phyloP scores from a whole-genome alignment of 2,797 vertebrate genomes.

The Neostethus bicornis region DNA sequence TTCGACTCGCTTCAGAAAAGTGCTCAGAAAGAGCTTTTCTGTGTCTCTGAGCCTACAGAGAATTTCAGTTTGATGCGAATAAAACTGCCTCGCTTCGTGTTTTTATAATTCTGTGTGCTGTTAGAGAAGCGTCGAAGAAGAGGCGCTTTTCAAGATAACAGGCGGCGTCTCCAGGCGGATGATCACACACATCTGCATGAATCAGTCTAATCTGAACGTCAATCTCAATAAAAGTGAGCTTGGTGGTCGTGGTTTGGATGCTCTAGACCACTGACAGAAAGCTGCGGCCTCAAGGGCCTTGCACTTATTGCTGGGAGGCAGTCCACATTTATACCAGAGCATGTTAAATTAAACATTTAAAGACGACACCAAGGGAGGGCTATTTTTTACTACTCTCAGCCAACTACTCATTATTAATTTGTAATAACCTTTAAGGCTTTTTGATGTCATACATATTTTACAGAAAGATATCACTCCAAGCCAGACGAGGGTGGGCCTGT shows the following conservation, averaged over 20 bases:
- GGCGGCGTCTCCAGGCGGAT: constrained; percentile 39
- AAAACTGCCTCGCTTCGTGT: constrained; percentile 67
- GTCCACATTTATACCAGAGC: constrained; percentile 71
- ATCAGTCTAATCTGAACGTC: constrained; percentile 61
- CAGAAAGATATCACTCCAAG: constrained; percentile 80
- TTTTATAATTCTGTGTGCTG: constrained; percentile 57
- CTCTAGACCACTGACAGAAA: constrained; percentile 30
- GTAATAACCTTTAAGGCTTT: constrained; percentile 88
- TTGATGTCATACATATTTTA: constrained; percentile 88
- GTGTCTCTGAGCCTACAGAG: constrained; percentile 69
- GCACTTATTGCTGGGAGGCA: constrained; percentile 56
- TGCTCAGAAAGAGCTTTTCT: constrained; percentile 67
- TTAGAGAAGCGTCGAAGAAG: constrained; percentile 38
- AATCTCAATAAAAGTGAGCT: constrained; percentile 53
- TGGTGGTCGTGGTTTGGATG: constrained; percentile 33
- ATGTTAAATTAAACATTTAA: constrained; percentile 84
- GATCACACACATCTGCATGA: constrained; percentile 57
- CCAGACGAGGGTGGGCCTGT: constrained; percentile 64
- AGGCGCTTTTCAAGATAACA: constrained; percentile 44
- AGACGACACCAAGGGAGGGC: constrained; percentile 73
- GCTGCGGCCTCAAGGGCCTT: constrained; percentile 39
- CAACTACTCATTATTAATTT: constrained; percentile 85
- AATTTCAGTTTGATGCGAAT: constrained; percentile 66
- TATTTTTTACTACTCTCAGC: constrained; percentile 81
- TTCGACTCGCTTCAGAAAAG: constrained; percentile 72